Evolutionary conservation across 1,140 invertebrate species (phyloP), one percentile per base, ranked within the genome.

Genomic region (Zaprionus tsacasi): DNA sequence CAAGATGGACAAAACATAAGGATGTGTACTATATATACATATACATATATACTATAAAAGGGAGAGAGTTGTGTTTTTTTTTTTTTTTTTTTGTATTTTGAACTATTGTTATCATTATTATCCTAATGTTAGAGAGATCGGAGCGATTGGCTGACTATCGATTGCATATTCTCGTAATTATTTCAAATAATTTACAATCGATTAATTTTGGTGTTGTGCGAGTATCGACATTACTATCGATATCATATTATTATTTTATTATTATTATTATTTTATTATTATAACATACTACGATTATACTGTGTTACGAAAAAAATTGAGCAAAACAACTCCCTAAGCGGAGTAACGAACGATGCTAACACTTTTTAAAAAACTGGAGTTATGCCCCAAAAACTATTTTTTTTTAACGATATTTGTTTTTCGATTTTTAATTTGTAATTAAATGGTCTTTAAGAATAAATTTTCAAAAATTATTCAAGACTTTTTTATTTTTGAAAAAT

Each of bases 191-290:
- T 45, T 58, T 59, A 36, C 35, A 52, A 38, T 66, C 15, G 59
- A 73, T 60, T 54, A 75, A 76, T 70, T 86, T 77, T 74, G 82
- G 82, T 85, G 82, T 85, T 85, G 78, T 85, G 55, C 63, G 70
- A 58, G 27, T 72, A 57, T 67, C 70, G 63, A 72, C 50, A 38
- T 65, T 57, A 21, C 21, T 21, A 8, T 58, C 52, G 60, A 65
- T 48, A 63, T 17, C n/a, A 33, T 63, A 45, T 38, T 56, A 65
- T 36, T 11, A 73, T 68, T 63, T 66, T 68, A 45, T 50, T 56
- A 25, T 17, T 50, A 65, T 27, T 13, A 73, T 70, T 56, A 69
- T 70, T 59, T 70, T 55, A 69, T 70, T 63, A 55, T 58, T 30
- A 30, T 30, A 30, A 30, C 27, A 30, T 30, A 30, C 27, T 30